phyloP scores from a whole-genome alignment of 2,797 vertebrate genomes.

The Oceanodroma leucorhoa region DNA sequence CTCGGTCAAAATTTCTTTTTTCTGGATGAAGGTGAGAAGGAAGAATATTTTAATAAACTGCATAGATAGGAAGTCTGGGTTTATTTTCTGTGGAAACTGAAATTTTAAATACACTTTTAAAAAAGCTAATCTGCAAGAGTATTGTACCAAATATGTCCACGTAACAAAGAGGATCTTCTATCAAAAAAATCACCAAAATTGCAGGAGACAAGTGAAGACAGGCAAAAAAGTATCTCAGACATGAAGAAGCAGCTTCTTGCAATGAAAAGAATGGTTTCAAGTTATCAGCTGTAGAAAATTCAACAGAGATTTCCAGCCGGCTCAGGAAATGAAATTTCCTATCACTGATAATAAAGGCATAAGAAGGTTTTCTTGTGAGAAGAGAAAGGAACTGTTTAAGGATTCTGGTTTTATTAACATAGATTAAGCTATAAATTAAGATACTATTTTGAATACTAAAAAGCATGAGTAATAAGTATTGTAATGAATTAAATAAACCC shows the following conservation, averaged over 20 bases:
- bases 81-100: neutral
- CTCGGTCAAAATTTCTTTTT: neutral
- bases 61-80: neutral
- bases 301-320: neutral
- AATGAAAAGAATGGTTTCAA: slow-evolving; percentile 4
- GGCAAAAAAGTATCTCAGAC: neutral
- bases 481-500: slow-evolving; percentile 2
- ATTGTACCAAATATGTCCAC: neutral
- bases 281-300: slow-evolving; percentile 25
- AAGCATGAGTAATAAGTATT: neutral
- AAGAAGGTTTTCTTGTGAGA: neutral
- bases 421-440: slow-evolving; percentile 42
- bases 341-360: neutral
- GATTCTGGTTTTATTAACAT: slow-evolving; percentile 24
- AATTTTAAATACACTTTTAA: neutral
- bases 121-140: neutral
- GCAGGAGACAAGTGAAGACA: slow-evolving; percentile 3
- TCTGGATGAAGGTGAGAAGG: neutral
- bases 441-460: slow-evolving; percentile 19
- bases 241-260: neutral
- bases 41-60: neutral
- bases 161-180: slow-evolving; percentile 5
- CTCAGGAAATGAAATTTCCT: slow-evolving; percentile 42
- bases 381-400: slow-evolving; percentile 2
- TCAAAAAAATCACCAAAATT: slow-evolving; percentile 13